Base-by-base conservation (phyloP, 2,888 invertebrate species). In the Buathra laborator region DNA sequence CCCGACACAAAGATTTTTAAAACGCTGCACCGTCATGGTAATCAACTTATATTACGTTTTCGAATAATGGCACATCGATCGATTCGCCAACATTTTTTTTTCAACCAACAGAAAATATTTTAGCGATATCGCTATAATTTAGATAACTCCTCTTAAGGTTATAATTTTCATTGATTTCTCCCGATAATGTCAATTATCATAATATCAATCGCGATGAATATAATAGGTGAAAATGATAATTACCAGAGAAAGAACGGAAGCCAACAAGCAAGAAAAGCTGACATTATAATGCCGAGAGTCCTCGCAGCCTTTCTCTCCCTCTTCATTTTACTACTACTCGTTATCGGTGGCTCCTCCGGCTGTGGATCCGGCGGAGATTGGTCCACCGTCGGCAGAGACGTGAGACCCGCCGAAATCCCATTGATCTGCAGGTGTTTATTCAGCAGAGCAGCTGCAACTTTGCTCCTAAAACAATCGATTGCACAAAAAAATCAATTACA, bases 241-340 rank as follows among this genome's bases (percentile, higher is more conserved):
- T 94, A 97, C 98, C 99, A 99, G 82, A 98, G 95, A 94, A 99
- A 99, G 95, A 99, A 99, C 5, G 99, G 99, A 87, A 98, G 95
- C 98, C 99, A 99, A 94, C 99, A 99, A 7, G 98, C 96, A 85
- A 99, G 95, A 94, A 99, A 99, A 0, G 98, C 98, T 46, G 98
- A 98, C 97, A 99, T 99, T 92, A 99, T 99, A 92, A 99, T 98
- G 80, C 99, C 99, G 62, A 99, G 95, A 12, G 99, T 99, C 91
- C 98, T 96, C 2, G 99, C 99, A 0, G 99, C 98, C 93, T 98
- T 98, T 84, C 98, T 95, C 93, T 98, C 98, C 75, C 98, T 94
- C 93, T 97, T 96, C 98, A 98, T 98, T 94, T 98, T 98, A 93
- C 95, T 97, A 94, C 97, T 97, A 82, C 91, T 94, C 12, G 97